Evolutionary conservation across 2,888 invertebrate genomes (phyloP), one percentile per base, ranked within the genome.

Genomic region (Melipona beecheii): DNA sequence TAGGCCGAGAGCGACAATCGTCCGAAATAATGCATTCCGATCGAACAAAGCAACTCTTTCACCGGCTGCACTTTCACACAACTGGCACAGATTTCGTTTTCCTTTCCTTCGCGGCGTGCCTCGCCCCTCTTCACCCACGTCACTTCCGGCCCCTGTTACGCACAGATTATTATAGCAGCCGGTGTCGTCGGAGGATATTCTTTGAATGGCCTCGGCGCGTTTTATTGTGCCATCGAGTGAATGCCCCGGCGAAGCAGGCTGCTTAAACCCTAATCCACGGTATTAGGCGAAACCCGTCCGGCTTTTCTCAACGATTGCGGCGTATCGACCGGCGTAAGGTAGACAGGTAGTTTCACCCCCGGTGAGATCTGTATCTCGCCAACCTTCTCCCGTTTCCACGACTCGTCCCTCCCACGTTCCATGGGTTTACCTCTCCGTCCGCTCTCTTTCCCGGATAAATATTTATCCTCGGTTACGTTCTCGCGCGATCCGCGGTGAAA

Each of bases 241-340:
- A 91, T 90, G 83, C 81, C 73, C 77, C 21, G 4, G 19, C 27
- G 72, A 65, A 81, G 84, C 75, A 80, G 87, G 88, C 88, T 88
- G 88, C 75, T 90, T 92, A 90, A 92, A 91, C 91, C 89, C 89
- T 93, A 93, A 94, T 93, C 93, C 92, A 75, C 75, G 75, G 91
- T 86, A 92, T 93, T 93, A 91, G 92, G 91, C 92, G 91, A 93
- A 94, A 93, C 90, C 92, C 91, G 92, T 90, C 89, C 91, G 83
- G 90, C 87, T 91, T 92, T 92, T 86, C 89, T 88, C 86, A 85
- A 86, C 84, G 87, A 88, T 90, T 89, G 88, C 65, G 75, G 66
- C 69, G 85, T 69, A 81, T 86, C 81, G 74, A 73, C 78, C 52
- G 56, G 15, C 17, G 31, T 31, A 75, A 36, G 36, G 54, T 27